Conservation (phyloP, 2,113 vertebrate genomes). For the Paradoxurus hermaphroditus region DNA sequence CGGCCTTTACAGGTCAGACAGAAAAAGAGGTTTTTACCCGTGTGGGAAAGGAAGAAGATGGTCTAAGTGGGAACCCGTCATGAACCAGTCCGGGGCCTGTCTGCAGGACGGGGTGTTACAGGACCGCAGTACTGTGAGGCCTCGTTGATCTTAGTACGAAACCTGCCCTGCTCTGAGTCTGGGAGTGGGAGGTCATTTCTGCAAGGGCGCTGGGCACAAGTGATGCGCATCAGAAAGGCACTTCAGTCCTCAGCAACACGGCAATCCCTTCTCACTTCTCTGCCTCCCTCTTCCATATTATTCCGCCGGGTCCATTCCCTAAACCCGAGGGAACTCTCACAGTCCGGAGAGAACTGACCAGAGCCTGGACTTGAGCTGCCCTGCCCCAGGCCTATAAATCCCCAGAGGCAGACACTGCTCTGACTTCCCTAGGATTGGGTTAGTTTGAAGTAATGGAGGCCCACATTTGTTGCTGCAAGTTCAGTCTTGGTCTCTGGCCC, state of each 20-base stretch:
- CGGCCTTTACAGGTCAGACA: slow-evolving; percentile 15
- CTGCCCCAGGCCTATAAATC: not conserved
- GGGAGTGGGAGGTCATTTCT: not conserved
- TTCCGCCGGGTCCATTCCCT: not conserved
- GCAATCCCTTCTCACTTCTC: not conserved
- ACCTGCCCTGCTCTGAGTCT: not conserved
- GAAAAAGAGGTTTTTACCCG: not conserved
- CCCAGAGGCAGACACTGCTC: not conserved
- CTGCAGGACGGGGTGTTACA: not conserved
- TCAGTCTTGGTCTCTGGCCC: slow-evolving; percentile 3
- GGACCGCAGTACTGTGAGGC: not conserved
- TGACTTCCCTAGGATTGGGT: not conserved
- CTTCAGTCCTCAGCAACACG: not conserved
- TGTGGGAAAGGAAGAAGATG: not conserved
- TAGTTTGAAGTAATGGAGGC: not conserved
- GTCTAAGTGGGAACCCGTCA: not conserved
- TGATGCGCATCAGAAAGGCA: not conserved
- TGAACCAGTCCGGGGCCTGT: not conserved
- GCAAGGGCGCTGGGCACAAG: not conserved
- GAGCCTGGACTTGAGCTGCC: not conserved
- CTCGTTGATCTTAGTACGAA: not conserved
- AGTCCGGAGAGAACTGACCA: not conserved
- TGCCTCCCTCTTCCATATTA: not conserved
- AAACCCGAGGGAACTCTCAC: not conserved
- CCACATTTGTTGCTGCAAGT: not conserved